Conservation (phyloP, 2,113 vertebrate species). For the Anoura caudifer region DNA sequence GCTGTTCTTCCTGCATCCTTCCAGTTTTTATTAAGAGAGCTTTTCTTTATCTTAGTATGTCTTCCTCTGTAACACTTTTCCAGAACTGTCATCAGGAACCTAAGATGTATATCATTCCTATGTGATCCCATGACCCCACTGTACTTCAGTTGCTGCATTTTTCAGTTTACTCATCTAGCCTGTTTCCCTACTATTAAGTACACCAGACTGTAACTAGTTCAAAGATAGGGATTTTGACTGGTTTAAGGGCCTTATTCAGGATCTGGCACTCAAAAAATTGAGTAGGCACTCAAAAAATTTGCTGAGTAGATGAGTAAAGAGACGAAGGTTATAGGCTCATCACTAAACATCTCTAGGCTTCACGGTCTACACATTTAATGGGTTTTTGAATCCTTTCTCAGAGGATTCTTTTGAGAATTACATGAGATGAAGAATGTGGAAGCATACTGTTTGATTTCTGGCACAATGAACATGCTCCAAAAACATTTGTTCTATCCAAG, state of each 20-base stretch:
- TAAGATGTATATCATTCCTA: neutral
- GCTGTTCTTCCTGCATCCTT: neutral
- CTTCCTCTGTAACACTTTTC: neutral
- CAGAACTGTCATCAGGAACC: neutral
- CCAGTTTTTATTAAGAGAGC: neutral
- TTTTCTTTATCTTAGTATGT: neutral
- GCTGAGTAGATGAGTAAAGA: neutral
- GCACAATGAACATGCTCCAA: neutral
- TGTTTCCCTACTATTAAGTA: neutral
- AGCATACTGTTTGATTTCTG: neutral
- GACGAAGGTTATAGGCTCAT: neutral
- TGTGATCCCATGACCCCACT: neutral
- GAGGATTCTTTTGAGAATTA: neutral
- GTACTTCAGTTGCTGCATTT: neutral
- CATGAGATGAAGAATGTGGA: neutral
- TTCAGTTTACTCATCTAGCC: neutral
- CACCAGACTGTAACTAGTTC: neutral
- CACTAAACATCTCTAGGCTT: neutral
- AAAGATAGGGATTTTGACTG: neutral
- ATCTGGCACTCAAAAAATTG: neutral
- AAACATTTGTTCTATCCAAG: neutral
- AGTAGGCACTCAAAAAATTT: neutral
- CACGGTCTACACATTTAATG: neutral
- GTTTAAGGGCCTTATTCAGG: neutral
- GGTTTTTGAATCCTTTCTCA: neutral